A percentile compares a stretch with the other conserved stretches of the same genome.
Conservation (phyloP, 1,140 invertebrate genomes). For the Drosophila setifemur region DNA sequence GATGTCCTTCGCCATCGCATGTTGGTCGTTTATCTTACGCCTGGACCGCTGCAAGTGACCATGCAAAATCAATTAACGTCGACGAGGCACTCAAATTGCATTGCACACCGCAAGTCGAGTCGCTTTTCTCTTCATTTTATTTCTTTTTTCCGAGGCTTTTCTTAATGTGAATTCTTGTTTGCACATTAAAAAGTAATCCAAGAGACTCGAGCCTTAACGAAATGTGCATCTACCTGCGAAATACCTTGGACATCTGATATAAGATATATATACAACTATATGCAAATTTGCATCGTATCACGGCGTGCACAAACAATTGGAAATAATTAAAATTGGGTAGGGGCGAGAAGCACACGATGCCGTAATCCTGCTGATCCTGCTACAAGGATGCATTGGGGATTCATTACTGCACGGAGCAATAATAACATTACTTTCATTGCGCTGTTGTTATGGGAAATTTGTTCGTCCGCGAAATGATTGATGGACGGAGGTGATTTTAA, state of each 20-base stretch:
- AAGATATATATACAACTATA: background rate
- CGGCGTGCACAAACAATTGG: conserved; percentile 27
- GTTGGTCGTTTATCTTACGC: conserved; percentile 43
- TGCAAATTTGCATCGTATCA: background rate
- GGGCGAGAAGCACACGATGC: conserved; percentile 2
- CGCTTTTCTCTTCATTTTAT: background rate
- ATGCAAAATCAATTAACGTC: conserved; percentile 67
- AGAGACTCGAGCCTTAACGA: conserved; percentile 15
- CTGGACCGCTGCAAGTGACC: conserved; percentile 50
- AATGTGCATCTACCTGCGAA: conserved; percentile 29
- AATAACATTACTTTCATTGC: conserved; percentile 36
- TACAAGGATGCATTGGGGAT: conserved; percentile 2
- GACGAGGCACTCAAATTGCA: conserved; percentile 35
- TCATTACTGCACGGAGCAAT: conserved; percentile 25
- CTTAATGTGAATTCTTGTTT: conserved; percentile 55
- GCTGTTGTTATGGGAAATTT: conserved; percentile 22
- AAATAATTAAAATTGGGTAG: conserved; percentile 58
- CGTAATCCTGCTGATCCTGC: conserved; percentile 21
- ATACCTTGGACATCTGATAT: background rate
- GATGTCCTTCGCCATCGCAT: background rate
- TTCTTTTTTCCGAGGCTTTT: conserved; percentile 18
- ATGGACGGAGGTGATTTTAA: conserved; percentile 18
- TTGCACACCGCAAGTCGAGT: conserved; percentile 28
- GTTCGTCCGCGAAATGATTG: conserved; percentile 5
- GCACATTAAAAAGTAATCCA: conserved; percentile 57